A percentile compares a stretch with the other conserved stretches of the same genome.
Evolutionary conservation across 2,113 vertebrate species (phyloP).

Genomic region (Columba livia): DNA sequence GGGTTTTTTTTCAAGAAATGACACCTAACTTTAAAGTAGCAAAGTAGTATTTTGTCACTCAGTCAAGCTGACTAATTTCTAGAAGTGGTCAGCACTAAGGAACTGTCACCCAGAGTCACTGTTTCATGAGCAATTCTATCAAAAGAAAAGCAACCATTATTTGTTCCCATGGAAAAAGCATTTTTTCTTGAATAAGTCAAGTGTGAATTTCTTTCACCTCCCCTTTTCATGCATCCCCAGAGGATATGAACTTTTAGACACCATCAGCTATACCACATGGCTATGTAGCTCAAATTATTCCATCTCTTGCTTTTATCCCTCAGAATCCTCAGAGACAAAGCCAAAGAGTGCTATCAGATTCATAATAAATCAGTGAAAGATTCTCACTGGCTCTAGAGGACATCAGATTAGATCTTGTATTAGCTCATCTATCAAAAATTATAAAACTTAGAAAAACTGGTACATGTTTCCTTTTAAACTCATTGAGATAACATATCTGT

Average conservation of each 20-base stretch:
- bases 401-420: not conserved
- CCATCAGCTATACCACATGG: not conserved
- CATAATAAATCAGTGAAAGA: not conserved
- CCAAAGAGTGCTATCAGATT: not conserved
- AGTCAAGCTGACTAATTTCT: not conserved
- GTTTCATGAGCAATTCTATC: not conserved
- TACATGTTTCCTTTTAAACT: not conserved
- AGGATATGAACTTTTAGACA: not conserved
- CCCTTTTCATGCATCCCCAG: not conserved
- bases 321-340: not conserved
- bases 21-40: not conserved
- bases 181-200: not conserved
- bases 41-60: not conserved
- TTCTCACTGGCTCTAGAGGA: not conserved
- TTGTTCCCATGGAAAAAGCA: not conserved
- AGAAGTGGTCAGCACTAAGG: not conserved
- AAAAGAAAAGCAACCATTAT: not conserved
- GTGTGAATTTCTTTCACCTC: not conserved
- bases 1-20: not conserved
- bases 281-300: not conserved
- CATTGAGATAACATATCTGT: not conserved
- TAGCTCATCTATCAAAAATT: not conserved
- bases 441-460: not conserved
- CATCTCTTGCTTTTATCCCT: not conserved
- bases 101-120: not conserved